These are phyloP conservation scores for Cryptomyrus ogoouensis DNA, from an alignment of 2,113 vertebrate species.

Conservation along the genomic window DNA sequence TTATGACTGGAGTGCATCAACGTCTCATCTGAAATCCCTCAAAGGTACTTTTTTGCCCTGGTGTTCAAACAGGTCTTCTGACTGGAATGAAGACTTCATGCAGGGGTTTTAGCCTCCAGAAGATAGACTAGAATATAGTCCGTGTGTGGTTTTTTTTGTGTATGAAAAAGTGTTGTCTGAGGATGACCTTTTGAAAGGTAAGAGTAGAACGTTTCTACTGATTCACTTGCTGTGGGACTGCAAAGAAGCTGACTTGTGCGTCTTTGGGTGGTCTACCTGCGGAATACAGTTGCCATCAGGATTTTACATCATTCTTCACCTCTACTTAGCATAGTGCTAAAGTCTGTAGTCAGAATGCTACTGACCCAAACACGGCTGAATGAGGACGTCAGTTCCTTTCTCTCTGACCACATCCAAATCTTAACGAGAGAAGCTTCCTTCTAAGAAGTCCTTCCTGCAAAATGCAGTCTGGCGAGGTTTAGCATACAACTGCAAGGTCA, in stretches of 20 bases:
- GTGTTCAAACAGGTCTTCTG: constrained; percentile 11
- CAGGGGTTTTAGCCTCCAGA: background rate
- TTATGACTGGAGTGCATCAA: background rate
- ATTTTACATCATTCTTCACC: background rate
- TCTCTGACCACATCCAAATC: background rate
- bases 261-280: background rate
- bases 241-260: background rate
- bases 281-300: background rate
- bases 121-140: background rate
- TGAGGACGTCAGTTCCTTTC: background rate
- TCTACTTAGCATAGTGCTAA: background rate
- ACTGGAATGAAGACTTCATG: background rate
- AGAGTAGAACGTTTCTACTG: background rate
- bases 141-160: background rate
- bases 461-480: background rate
- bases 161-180: constrained; percentile 3
- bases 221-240: too few species aligned
- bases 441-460: background rate
- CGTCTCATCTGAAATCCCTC: background rate
- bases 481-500: background rate
- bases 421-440: background rate
- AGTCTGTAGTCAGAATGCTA: background rate
- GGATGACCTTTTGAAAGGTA: constrained; percentile 20
- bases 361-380: background rate
- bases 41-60: background rate